phyloP scores from a whole-genome alignment of 2,113 vertebrate species.

The Phodopus roborovskii region DNA sequence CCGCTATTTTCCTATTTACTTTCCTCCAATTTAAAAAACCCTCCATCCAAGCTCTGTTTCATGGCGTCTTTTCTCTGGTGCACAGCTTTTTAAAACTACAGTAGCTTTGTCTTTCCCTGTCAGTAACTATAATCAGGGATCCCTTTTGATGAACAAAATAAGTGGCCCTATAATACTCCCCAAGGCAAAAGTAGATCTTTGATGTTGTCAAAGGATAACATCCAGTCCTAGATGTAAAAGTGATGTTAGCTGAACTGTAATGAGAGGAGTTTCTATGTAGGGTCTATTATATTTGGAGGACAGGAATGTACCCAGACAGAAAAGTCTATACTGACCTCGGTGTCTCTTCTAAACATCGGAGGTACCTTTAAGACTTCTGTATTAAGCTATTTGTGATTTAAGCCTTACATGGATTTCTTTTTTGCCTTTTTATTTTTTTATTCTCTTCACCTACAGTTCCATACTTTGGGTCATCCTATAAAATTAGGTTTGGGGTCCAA shows the following conservation, averaged over 20 bases:
- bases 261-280: neutral
- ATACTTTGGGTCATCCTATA: neutral
- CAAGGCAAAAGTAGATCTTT: conserved; percentile 32
- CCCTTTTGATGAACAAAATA: conserved; percentile 29
- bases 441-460: neutral
- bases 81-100: too few species aligned
- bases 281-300: neutral
- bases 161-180: neutral
- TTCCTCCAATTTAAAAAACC: too few species aligned
- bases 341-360: conserved; percentile 4
- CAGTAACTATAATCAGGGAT: neutral
- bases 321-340: neutral
- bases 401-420: neutral
- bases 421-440: neutral
- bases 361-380: neutral
- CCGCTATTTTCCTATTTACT: too few species aligned
- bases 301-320: neutral
- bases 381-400: conserved; percentile 15
- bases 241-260: neutral
- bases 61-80: too few species aligned
- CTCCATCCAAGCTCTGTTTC: too few species aligned
- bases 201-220: neutral
- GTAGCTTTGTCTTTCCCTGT: neutral
- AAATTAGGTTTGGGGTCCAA: conserved; percentile 23
- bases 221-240: neutral